phyloP scores from a whole-genome alignment of 1,140 invertebrate genomes.

The Drosophila santomea region DNA sequence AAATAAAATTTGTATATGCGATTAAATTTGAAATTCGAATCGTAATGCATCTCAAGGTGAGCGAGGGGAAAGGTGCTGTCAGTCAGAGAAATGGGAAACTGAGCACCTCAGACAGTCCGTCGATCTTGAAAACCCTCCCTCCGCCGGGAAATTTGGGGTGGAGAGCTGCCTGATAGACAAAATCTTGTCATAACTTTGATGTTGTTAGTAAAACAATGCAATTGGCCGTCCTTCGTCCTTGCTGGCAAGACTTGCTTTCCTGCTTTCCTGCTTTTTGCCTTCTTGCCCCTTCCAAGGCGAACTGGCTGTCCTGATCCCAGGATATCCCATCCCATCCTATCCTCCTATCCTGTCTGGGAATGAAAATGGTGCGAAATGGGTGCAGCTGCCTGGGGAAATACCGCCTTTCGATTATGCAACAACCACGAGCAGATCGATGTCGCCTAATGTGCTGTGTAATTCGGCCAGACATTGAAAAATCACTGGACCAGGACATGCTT shows the following conservation, averaged over 20 bases:
- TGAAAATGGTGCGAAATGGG: constrained; percentile 63
- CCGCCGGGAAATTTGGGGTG: constrained; percentile 16
- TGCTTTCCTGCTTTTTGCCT: constrained; percentile 25
- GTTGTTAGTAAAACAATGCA: constrained; percentile 80
- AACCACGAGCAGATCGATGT: constrained; percentile 43
- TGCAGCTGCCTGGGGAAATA: constrained; percentile 53
- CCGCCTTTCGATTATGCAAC: constrained; percentile 67
- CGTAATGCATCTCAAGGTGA: constrained; percentile 67
- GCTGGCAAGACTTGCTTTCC: constrained; percentile 24
- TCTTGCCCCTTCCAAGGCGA: constrained; percentile 57
- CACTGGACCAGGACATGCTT: constrained; percentile 56
- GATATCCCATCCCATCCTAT: constrained; percentile 9
- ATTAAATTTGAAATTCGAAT: constrained; percentile 83
- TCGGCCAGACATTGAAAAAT: constrained; percentile 73
- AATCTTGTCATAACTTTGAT: constrained; percentile 84
- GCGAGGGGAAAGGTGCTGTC: constrained; percentile 50
- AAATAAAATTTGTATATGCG: constrained; percentile 83
- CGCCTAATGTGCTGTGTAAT: constrained; percentile 79
- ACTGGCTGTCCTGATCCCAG: constrained; percentile 23
- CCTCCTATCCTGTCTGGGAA: constrained; percentile 64
- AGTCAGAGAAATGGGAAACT: constrained; percentile 45
- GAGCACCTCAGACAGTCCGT: constrained; percentile 42
- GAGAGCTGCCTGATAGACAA: constrained; percentile 73
- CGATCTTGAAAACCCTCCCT: constrained; percentile 52
- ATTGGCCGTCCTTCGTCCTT: constrained; percentile 55